These are phyloP conservation scores for Elgonia sp. DNA, from an alignment of 2,888 invertebrate genomes.

Conservation along the genomic window DNA sequence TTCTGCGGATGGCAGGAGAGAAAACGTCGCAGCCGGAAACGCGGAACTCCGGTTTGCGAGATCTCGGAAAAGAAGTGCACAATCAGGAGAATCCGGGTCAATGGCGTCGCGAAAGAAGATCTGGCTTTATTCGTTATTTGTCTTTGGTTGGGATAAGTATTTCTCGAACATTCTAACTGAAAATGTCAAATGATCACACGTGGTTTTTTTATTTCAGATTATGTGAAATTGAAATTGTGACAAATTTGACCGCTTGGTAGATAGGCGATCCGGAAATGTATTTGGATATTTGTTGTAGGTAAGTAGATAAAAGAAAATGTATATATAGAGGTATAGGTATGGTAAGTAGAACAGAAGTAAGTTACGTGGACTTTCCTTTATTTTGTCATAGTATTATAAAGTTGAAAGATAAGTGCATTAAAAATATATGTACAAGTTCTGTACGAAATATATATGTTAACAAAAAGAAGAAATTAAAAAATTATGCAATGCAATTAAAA, in stretches of 20 bases:
- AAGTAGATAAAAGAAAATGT: background rate
- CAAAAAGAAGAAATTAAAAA: no score
- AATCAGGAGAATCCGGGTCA: constrained; percentile 64
- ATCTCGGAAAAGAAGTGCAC: constrained; percentile 47
- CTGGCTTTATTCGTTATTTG: constrained; percentile 34
- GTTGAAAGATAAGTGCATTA: background rate
- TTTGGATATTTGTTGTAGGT: background rate
- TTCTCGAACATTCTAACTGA: constrained; percentile 15
- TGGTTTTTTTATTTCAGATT: background rate
- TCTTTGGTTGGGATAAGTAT: constrained; percentile 32
- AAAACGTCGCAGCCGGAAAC: constrained; percentile 55
- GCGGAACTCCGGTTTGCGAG: constrained; percentile 43
- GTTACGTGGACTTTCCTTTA: background rate
- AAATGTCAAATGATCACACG: background rate
- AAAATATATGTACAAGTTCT: no score
- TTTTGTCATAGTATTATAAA: background rate
- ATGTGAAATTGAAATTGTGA: background rate
- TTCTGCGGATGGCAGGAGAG: constrained; percentile 8
- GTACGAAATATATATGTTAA: no score
- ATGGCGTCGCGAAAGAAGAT: constrained; percentile 27
- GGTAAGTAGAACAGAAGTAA: background rate
- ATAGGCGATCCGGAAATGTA: background rate
- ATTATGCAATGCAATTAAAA: no score
- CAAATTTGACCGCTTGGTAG: background rate
- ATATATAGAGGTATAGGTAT: constrained; percentile 8